Evolutionary conservation across 2,113 vertebrate genomes (phyloP).

Genomic region (Cichladusa arquata): DNA sequence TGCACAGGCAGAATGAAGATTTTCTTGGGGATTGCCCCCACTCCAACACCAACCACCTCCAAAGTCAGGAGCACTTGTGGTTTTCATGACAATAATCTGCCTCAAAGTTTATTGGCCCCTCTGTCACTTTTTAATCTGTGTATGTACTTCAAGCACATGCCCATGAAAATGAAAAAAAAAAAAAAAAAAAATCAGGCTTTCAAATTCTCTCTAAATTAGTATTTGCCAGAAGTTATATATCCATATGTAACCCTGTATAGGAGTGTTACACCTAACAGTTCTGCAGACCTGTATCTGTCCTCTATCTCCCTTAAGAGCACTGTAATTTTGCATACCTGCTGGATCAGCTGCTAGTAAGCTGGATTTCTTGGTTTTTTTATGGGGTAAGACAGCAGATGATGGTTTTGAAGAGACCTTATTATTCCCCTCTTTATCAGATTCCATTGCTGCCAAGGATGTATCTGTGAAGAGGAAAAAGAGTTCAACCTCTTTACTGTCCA

Average conservation of each 20-base stretch:
- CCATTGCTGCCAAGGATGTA: slow-evolving; percentile 8
- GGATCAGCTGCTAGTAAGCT: slow-evolving; percentile 17
- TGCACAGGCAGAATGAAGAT: neutral
- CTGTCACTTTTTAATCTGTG: neutral
- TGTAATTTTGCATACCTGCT: slow-evolving; percentile 33
- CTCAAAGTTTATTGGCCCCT: neutral
- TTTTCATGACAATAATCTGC: neutral
- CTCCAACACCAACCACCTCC: neutral
- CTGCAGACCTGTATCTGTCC: neutral
- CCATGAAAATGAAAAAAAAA: neutral
- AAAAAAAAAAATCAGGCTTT: neutral
- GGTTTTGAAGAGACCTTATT: slow-evolving; percentile 34
- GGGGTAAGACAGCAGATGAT: neutral
- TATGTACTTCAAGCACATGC: neutral
- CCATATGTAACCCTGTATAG: neutral
- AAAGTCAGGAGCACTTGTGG: neutral
- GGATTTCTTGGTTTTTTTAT: slow-evolving; percentile 54
- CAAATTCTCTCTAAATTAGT: neutral
- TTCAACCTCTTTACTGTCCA: neutral
- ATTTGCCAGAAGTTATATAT: neutral
- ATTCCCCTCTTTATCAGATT: slow-evolving; percentile 60
- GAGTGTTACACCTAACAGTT: neutral
- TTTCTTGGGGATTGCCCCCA: neutral
- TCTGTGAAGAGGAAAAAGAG: slow-evolving; percentile 47
- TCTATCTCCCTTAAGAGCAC: neutral